Base-by-base conservation (phyloP, 2,113 vertebrate species). In the Chamaetylas fuelleborni region DNA sequence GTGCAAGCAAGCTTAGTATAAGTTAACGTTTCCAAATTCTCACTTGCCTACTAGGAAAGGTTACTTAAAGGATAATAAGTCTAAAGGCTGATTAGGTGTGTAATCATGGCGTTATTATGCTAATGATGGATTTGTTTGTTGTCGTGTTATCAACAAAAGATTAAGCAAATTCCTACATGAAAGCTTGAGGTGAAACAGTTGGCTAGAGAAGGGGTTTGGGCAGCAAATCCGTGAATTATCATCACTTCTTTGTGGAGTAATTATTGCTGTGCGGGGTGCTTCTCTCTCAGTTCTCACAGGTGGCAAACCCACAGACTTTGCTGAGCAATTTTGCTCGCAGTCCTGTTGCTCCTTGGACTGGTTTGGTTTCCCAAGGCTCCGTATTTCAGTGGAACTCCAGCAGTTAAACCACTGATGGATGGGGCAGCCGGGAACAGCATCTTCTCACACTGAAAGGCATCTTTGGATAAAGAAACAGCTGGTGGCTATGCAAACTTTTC, bases 31-130 rank as follows among this genome's bases (percentile, higher is more conserved):
- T 10, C 10, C 26, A 67, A 71, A 94, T 62, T 66, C 77, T 86
- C 61, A 33, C 81, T 89, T 72, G 71, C 86, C 25, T 76, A 33
- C 60, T 73, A 95, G 84, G 50, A 85, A 92, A 96, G 65, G 73
- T 86, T 93, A 80, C 92, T 78, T 77, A 85, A 83, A 42, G 34
- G 42, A 67, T 96, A 95, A 77, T 95, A 93, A 96, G 94, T 85
- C 97, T 87, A 91, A 66, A 92, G 96, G 92, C 97, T 97, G 98
- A 98, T 98, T 97, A 98, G 94, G 96, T 92, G 81, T 80, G 96
- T 98, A 98, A 98, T 98, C 95, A 78, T 40, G 77, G 92, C 87
- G 96, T 98, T 97, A 97, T 97, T 95, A 98, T 95, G 86, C 97
- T 96, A 96, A 96, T 96, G 95, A 95, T 93, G 95, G 95, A 95